phyloP scores from a whole-genome alignment of 2,113 vertebrate species.

The Mus pahari region DNA sequence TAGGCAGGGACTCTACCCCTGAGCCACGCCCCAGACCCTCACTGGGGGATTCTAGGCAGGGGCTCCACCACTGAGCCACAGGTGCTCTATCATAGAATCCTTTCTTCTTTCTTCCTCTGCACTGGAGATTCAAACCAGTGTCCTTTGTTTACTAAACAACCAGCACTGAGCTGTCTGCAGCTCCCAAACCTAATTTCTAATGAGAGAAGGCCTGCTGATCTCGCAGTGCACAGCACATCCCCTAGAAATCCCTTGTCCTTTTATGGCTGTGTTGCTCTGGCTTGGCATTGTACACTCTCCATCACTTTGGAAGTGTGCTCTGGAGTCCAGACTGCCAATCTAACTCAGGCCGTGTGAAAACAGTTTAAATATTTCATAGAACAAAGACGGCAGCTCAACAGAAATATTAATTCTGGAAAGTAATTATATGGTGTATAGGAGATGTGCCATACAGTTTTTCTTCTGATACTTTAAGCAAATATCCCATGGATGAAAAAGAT shows the following conservation, averaged over 20 bases:
- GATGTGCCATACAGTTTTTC: neutral
- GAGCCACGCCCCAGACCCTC: neutral
- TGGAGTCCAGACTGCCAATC: neutral
- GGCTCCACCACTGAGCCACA: too few species aligned
- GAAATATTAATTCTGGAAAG: constrained; percentile 22
- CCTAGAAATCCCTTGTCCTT: neutral
- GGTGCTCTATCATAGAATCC: too few species aligned
- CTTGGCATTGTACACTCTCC: neutral
- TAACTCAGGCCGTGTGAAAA: neutral
- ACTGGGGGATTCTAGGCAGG: too few species aligned
- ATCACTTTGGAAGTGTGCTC: neutral
- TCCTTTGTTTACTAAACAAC: neutral
- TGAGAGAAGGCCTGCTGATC: neutral
- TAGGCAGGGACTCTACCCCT: too few species aligned
- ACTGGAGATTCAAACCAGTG: neutral
- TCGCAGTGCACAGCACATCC: neutral
- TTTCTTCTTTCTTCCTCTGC: neutral
- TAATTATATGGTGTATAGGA: neutral
- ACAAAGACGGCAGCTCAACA: neutral
- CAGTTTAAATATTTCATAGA: constrained; percentile 30
- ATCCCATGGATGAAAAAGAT: neutral
- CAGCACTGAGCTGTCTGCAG: neutral
- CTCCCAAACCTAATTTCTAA: neutral
- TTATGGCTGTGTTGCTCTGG: neutral
- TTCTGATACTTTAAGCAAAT: constrained; percentile 17